These are phyloP conservation scores for Larimichthys crocea DNA, from an alignment of 2,113 vertebrate species.

Conservation along the genomic window DNA sequence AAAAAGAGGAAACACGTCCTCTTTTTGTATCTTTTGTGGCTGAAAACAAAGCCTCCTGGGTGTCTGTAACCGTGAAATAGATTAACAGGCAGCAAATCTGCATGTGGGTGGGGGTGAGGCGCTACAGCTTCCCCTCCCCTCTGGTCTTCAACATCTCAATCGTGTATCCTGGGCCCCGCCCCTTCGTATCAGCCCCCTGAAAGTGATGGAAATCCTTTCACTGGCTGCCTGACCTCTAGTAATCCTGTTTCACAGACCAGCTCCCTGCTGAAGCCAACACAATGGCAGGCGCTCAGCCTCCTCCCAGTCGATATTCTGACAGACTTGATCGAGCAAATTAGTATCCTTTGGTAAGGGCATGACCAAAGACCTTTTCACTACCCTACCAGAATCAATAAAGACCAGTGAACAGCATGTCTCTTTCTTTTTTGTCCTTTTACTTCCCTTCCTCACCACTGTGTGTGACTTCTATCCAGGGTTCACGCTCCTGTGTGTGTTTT, in stretches of 20 bases:
- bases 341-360: slow-evolving; percentile 96
- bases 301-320: slow-evolving; percentile 98
- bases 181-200: slow-evolving; percentile 92
- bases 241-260: slow-evolving; percentile 99
- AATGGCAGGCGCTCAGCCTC: slow-evolving; percentile 95
- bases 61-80: slow-evolving; percentile 49
- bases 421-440: slow-evolving; percentile 55
- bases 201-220: slow-evolving; percentile 97
- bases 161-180: slow-evolving; percentile 87
- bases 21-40: slow-evolving; percentile 15
- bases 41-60: slow-evolving; percentile 38
- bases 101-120: slow-evolving; percentile 84
- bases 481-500: slow-evolving; percentile 24
- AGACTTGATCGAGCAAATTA: slow-evolving; percentile 99
- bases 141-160: slow-evolving; percentile 94
- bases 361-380: slow-evolving; percentile 99
- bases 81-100: slow-evolving; percentile 81
- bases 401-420: slow-evolving; percentile 89
- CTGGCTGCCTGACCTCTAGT: slow-evolving; percentile 97
- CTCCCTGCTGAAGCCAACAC: slow-evolving; percentile 94
- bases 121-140: slow-evolving; percentile 72
- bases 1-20: background rate
- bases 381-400: slow-evolving; percentile 94
- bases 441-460: slow-evolving; percentile 43
- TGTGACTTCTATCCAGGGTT: slow-evolving; percentile 58